Evolutionary conservation across 2,113 vertebrate genomes (phyloP), one percentile per base, ranked within the genome.

Genomic region (Syrrhaptes paradoxus): DNA sequence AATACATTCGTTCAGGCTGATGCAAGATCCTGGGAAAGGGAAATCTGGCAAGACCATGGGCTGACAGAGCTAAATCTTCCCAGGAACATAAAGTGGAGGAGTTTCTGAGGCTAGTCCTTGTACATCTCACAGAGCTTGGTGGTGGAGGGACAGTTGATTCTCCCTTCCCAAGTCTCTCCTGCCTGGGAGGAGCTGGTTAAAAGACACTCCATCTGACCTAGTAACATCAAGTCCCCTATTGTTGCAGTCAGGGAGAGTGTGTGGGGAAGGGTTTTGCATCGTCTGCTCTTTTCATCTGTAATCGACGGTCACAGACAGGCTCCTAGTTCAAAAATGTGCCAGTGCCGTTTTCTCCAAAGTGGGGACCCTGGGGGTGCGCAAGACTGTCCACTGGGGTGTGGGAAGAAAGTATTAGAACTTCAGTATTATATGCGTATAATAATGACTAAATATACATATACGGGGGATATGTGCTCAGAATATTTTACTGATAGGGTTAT

Each of bases 181-280:
- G 97, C 15, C 87, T 98, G 38, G 98, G 97, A 73, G 96, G 92
- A 78, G 96, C 97, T 76, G 97, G 97, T 63, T 57, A 34, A 71
- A 48, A 34, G 36, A 17, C 10, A 36, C 25, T 22, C 21, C 17
- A 36, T 7, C 19, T 54, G 55, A 58, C 12, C 7, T 52, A 18
- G 8, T 17, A 70, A 31, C 3, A 17, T n/a, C 14, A 63, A 7
- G n/a, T 65, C 38, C 20, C 24, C 29, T 20, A 49, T 28, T 49
- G 7, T 45, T 45, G 24, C 14, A 43, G 26, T 12, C 4, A 10
- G n/a, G 31, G 14, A 71, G 19, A 24, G 7, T 13, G 9, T 26
- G 29, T 61, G 20, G 12, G 45, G 24, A 84, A 34, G 8, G 34
- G 11, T 28, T 49, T 9, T 74, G 21, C 10, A 12, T 36, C 32